phyloP scores from a whole-genome alignment of 2,888 invertebrate species.

The Tetramorium bicarinatum region DNA sequence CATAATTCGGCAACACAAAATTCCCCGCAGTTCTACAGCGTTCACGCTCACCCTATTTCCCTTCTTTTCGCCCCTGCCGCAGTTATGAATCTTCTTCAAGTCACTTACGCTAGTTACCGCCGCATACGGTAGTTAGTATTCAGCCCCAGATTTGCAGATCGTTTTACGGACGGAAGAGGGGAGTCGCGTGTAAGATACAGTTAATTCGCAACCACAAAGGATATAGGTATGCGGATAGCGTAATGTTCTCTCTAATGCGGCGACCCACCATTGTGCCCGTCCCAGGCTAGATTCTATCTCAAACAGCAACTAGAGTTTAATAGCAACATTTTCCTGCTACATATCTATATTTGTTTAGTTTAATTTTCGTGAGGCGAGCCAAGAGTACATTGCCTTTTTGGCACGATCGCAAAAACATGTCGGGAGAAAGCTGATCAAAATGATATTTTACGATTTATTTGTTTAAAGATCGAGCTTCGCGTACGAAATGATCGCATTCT shows the following conservation, averaged over 20 bases:
- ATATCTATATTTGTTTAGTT: background rate
- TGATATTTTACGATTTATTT: conserved; percentile 8
- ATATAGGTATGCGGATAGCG: conserved; percentile 3
- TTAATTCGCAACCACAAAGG: conserved; percentile 35
- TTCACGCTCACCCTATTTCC: conserved; percentile 1
- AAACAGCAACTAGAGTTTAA: conserved; percentile 9
- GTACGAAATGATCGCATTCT: background rate
- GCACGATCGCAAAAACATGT: conserved; percentile 6
- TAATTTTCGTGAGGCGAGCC: conserved; percentile 11
- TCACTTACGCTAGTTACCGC: conserved; percentile 33
- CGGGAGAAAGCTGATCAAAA: background rate
- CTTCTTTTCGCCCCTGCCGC: conserved; percentile 6
- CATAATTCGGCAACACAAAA: conserved; percentile 35
- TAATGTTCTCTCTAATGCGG: conserved; percentile 28
- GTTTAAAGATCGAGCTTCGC: background rate
- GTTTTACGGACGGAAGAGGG: conserved; percentile 31
- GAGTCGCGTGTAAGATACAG: conserved; percentile 36
- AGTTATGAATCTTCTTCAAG: conserved; percentile 49
- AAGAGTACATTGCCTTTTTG: conserved; percentile 23
- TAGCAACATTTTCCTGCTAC: background rate
- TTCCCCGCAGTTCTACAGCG: conserved; percentile 4
- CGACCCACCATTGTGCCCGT: conserved; percentile 5
- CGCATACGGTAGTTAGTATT: conserved; percentile 35
- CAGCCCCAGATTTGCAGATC: conserved; percentile 25
- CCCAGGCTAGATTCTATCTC: conserved; percentile 8